Conservation (phyloP, 2,113 vertebrate genomes). For the Edolisoma coerulescens region DNA sequence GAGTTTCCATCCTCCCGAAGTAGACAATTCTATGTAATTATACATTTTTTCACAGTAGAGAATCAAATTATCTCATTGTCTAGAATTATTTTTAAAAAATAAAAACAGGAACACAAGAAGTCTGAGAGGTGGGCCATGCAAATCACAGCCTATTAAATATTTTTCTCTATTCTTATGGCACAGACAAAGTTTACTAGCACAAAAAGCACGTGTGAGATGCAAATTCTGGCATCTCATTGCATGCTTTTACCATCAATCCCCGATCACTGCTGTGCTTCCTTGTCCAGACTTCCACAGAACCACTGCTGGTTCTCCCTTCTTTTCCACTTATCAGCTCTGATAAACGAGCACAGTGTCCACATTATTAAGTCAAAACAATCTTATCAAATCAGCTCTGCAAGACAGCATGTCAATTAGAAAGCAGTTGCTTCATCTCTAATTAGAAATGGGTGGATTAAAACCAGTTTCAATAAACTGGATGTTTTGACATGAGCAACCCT, state of each 20-base stretch:
- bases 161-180: neutral
- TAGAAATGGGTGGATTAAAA: neutral
- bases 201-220: neutral
- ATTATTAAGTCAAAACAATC: neutral
- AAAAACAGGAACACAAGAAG: neutral
- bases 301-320: neutral
- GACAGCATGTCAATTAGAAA: neutral
- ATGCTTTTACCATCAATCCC: neutral
- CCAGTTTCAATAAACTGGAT: neutral
- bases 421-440: neutral
- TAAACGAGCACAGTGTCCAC: neutral
- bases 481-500: neutral
- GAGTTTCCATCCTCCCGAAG: neutral
- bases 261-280: neutral
- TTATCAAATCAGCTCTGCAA: neutral
- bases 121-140: neutral
- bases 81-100: neutral
- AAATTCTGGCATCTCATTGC: neutral
- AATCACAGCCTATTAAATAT: neutral
- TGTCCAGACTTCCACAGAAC: neutral
- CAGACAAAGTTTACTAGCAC: neutral
- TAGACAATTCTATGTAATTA: neutral
- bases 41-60: neutral
- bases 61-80: neutral
- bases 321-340: neutral